These are phyloP conservation scores for Epinephelus coioides DNA, from an alignment of 2,797 vertebrate species.

Conservation along the genomic window DNA sequence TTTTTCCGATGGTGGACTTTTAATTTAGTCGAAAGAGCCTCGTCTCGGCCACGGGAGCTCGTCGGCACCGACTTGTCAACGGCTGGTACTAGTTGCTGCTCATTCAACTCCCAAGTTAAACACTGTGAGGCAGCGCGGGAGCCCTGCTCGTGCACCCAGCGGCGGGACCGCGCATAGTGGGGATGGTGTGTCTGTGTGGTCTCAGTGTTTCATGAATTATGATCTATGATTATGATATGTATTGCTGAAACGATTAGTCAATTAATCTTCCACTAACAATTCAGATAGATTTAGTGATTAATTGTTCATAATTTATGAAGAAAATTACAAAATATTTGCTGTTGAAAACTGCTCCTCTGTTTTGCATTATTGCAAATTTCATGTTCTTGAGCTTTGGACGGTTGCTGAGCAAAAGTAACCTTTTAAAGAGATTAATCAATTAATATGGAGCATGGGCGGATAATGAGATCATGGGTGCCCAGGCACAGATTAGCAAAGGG, in stretches of 20 bases:
- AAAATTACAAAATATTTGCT: background rate
- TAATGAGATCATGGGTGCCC: too few species aligned
- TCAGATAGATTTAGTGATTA: too few species aligned
- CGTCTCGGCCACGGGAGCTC: background rate
- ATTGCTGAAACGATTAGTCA: too few species aligned
- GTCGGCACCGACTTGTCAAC: background rate
- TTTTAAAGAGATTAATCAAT: background rate
- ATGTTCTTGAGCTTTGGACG: background rate
- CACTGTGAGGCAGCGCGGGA: background rate
- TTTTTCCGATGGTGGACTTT: background rate
- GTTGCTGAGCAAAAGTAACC: background rate
- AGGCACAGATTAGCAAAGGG: too few species aligned
- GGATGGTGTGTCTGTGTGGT: background rate
- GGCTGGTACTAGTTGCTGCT: slow-evolving; percentile 54
- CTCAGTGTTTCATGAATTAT: background rate
- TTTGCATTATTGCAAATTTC: background rate
- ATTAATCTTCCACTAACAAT: background rate
- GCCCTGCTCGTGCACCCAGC: slow-evolving; percentile 36
- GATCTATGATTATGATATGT: too few species aligned
- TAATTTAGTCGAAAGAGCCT: background rate
- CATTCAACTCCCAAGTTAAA: slow-evolving; percentile 64
- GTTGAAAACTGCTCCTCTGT: background rate
- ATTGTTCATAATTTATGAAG: background rate
- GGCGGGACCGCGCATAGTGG: slow-evolving; percentile 51
- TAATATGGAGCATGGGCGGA: too few species aligned